Evolutionary conservation across 2,888 invertebrate genomes (phyloP).

Genomic region (Amiota communis): DNA sequence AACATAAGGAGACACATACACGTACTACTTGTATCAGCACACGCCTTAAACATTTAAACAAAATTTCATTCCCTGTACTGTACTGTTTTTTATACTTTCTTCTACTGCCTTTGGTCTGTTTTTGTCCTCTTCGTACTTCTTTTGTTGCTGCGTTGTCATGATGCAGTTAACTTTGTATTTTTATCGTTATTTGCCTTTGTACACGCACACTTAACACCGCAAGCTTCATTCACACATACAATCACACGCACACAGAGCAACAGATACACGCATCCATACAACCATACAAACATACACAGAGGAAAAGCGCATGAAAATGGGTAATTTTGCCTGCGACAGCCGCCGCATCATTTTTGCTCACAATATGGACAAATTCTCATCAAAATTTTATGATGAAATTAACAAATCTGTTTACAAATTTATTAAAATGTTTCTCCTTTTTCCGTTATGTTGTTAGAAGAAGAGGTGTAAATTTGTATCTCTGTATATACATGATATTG

Average conservation of each 20-base stretch:
- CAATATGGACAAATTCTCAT: slow-evolving; percentile 71
- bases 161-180: slow-evolving; percentile 66
- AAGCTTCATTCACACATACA: slow-evolving; percentile 32
- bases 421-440: slow-evolving; percentile 69
- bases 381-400: slow-evolving; percentile 73
- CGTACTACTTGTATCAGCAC: neutral
- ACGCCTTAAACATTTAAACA: slow-evolving; percentile 38
- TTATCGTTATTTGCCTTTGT: slow-evolving; percentile 66
- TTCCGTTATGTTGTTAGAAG: no score
- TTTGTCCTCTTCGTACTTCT: neutral
- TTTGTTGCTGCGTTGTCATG: slow-evolving; percentile 29
- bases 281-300: neutral
- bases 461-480: no score
- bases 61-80: slow-evolving; percentile 46
- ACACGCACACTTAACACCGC: slow-evolving; percentile 65
- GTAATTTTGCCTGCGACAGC: slow-evolving; percentile 2
- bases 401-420: slow-evolving; percentile 74
- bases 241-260: neutral
- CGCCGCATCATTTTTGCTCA: slow-evolving; percentile 39
- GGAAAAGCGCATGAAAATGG: slow-evolving; percentile 3
- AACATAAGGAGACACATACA: slow-evolving; percentile 21
- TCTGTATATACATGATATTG: no score
- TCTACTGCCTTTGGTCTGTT: neutral
- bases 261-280: neutral
- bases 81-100: slow-evolving; percentile 1